These are phyloP conservation scores for Rhinogobius similis DNA, from an alignment of 2,113 vertebrate species.

Conservation along the genomic window DNA sequence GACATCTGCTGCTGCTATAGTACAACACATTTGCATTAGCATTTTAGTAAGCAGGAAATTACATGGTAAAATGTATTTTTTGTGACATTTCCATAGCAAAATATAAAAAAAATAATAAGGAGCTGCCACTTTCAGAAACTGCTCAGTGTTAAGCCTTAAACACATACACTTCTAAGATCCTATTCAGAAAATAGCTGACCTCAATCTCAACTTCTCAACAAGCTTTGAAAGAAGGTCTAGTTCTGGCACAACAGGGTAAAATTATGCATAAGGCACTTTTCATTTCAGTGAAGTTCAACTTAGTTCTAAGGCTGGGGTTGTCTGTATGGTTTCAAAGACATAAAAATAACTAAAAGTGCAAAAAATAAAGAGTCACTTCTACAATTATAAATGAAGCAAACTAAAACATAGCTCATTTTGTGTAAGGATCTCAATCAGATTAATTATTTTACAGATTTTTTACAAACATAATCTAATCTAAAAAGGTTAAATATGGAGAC, in stretches of 20 bases:
- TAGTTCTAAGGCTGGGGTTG: not conserved
- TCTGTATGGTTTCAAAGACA: not conserved
- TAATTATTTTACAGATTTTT: too few relatives aligned
- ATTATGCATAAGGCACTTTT: slow-evolving; percentile 14
- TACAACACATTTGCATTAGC: not conserved
- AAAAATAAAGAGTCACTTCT: not conserved
- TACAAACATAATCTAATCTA: too few relatives aligned
- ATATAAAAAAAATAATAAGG: too few relatives aligned
- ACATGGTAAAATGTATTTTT: not conserved
- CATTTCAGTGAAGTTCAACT: not conserved
- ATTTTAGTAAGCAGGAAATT: not conserved
- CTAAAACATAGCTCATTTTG: too few relatives aligned
- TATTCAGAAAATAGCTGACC: slow-evolving; percentile 68
- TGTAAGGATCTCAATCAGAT: too few relatives aligned
- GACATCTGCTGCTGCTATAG: slow-evolving; percentile 24
- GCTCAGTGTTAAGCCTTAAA: slow-evolving; percentile 47
- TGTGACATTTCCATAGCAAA: not conserved
- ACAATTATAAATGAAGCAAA: not conserved
- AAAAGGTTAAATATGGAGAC: too few relatives aligned
- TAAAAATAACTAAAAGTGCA: not conserved
- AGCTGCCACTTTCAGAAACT: slow-evolving; percentile 36
- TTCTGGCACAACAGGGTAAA: slow-evolving; percentile 10
- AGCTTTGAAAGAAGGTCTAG: slow-evolving; percentile 39
- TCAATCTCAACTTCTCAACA: slow-evolving; percentile 63
- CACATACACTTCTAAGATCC: slow-evolving; percentile 43